phyloP scores from a whole-genome alignment of 2,113 vertebrate species.

The Atlantisia rogersi region DNA sequence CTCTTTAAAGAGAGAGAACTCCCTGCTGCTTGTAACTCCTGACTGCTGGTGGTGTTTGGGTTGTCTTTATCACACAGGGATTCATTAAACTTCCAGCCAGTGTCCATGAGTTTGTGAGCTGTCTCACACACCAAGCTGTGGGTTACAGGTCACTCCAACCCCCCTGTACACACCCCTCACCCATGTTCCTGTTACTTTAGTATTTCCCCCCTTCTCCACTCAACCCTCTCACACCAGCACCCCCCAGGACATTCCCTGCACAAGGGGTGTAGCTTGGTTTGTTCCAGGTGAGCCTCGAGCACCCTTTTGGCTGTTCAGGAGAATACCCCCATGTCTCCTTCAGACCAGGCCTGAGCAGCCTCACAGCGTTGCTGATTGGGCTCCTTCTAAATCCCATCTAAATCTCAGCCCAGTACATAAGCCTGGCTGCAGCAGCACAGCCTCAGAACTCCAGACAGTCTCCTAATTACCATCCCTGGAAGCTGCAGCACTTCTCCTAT shows the following conservation, averaged over 20 bases:
- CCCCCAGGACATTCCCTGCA: neutral
- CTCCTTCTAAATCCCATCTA: neutral
- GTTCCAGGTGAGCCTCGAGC: neutral
- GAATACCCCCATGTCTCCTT: neutral
- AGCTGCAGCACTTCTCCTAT: fast-evolving
- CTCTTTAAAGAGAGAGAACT: neutral
- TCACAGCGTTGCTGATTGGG: neutral
- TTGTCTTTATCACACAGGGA: fast-evolving
- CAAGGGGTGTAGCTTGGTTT: neutral
- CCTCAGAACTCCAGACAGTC: neutral
- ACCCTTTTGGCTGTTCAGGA: neutral
- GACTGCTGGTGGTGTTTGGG: neutral
- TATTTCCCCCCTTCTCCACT: neutral
- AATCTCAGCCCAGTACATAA: neutral
- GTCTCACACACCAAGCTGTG: neutral
- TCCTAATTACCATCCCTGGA: fast-evolving
- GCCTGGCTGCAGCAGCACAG: neutral
- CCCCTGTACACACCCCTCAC: neutral
- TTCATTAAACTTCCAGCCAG: neutral
- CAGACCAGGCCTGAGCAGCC: neutral
- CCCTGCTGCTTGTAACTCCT: too few species aligned
- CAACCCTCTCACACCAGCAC: neutral
- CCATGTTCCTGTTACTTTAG: neutral
- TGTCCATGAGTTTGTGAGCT: fast-evolving
- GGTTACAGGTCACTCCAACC: neutral